A percentile compares a stretch with the other conserved stretches of the same genome.
Evolutionary conservation across 1,140 invertebrate genomes (phyloP).

Genomic region (Panagrolaimus sp.): DNA sequence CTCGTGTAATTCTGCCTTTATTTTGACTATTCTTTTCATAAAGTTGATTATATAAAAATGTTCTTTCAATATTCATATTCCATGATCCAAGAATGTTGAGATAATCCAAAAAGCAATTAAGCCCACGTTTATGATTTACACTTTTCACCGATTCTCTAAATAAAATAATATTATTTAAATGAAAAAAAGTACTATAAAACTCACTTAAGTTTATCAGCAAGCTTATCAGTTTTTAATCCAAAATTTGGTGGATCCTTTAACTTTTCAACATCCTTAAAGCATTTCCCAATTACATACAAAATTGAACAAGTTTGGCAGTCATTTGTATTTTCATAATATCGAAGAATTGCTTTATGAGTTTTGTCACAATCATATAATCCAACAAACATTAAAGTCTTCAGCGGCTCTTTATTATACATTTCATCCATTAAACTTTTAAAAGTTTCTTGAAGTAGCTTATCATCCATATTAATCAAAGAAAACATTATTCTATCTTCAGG

Average conservation of each 20-base stretch:
- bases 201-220: not conserved
- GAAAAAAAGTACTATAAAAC: no score
- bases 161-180: no score
- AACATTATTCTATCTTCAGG: slow-evolving; percentile 3
- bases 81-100: not conserved
- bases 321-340: not conserved
- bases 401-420: not conserved
- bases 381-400: not conserved
- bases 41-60: slow-evolving; percentile 3
- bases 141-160: not conserved
- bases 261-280: not conserved
- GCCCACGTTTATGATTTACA: not conserved
- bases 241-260: not conserved
- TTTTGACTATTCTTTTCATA: not conserved
- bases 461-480: slow-evolving; percentile 5
- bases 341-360: not conserved
- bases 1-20: not conserved
- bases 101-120: slow-evolving; percentile 6
- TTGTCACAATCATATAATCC: not conserved
- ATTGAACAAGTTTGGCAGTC: not conserved
- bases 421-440: not conserved
- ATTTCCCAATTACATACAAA: not conserved
- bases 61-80: not conserved
- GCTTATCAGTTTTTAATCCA: not conserved
- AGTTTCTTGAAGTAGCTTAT: not conserved